Evolutionary conservation across 2,888 invertebrate species (phyloP), one percentile per base, ranked within the genome.

Genomic region (Coenonympha glycerion): DNA sequence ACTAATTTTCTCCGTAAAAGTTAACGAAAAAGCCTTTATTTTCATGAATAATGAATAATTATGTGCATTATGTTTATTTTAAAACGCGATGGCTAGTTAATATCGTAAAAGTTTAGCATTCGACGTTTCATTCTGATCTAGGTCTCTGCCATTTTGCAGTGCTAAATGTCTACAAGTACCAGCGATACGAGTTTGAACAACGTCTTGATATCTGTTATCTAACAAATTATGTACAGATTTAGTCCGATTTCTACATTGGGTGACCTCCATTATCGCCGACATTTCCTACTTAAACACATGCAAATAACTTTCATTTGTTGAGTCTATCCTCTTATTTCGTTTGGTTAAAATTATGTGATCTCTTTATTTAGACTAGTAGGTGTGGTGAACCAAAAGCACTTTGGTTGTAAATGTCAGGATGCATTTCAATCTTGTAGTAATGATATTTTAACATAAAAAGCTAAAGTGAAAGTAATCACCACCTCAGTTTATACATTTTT

Each of bases 1-100:
- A 73, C 65, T 73, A 65, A 72, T 79, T 71, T 69, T 62, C 64
- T 60, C 69, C 63, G 69, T 69, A 65, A 65, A 64, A 74, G 76
- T 68, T 63, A 62, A 59, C 59, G 40, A 55, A 56, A 60, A 57
- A 57, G 51, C 57, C 49, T 58, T 58, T 8, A 49, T 49, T 26
- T 49, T 19, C 26, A 46, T 26, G 13, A 26, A 37, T 46, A 18
- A 46, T 26, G 13, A 26, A 37, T 46, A 18, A 44, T 41, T 31
- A 28, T 28, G 30, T 46, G 13, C 37, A 13, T 13, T 39, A 36
- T 31, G 36, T 30, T 40, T 21, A 47, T 51, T 42, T 46, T 30
- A 28, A 48, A 19, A 19, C 28, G 9, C 15, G 31, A 22, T 11
- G 24, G 37, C 22, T 26, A 34, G 47, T 37, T 28, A 40, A 31